Conservation (phyloP, 2,113 vertebrate genomes). For the Aviceda subcristata region DNA sequence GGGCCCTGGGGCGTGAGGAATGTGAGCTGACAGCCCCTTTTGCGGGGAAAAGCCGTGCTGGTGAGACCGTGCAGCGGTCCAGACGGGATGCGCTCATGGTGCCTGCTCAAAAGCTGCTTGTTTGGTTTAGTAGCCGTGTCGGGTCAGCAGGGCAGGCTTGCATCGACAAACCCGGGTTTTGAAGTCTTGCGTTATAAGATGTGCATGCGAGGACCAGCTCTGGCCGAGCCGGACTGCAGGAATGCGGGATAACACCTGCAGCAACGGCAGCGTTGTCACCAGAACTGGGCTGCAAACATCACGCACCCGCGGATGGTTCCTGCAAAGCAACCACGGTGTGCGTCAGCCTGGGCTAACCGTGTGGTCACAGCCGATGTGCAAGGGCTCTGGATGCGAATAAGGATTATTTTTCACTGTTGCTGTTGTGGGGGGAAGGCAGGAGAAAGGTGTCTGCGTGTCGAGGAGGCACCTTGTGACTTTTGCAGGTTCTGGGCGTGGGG, state of each 20-base stretch:
- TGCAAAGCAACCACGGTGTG: accelerated
- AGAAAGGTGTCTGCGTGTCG: neutral
- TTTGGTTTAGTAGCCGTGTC: accelerated
- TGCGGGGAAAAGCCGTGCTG: neutral
- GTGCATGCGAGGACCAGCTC: neutral
- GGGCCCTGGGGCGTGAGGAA: neutral
- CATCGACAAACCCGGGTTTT: accelerated
- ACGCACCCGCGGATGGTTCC: accelerated
- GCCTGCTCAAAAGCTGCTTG: neutral
- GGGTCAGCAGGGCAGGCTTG: neutral
- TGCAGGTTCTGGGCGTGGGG: neutral
- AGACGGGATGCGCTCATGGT: neutral
- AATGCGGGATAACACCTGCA: neutral
- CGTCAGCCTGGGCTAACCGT: accelerated
- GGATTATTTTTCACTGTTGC: neutral
- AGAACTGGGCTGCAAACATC: neutral
- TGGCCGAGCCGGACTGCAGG: accelerated
- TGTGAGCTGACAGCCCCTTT: conserved; percentile 7
- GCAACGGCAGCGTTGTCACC: accelerated
- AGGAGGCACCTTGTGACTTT: neutral
- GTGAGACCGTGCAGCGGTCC: accelerated
- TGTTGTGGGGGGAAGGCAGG: neutral
- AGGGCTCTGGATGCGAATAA: neutral
- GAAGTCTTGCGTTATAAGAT: neutral
- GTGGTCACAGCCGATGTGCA: accelerated